Conservation (phyloP, 1,140 invertebrate genomes). For the Macrobrachium rosenbergii region DNA sequence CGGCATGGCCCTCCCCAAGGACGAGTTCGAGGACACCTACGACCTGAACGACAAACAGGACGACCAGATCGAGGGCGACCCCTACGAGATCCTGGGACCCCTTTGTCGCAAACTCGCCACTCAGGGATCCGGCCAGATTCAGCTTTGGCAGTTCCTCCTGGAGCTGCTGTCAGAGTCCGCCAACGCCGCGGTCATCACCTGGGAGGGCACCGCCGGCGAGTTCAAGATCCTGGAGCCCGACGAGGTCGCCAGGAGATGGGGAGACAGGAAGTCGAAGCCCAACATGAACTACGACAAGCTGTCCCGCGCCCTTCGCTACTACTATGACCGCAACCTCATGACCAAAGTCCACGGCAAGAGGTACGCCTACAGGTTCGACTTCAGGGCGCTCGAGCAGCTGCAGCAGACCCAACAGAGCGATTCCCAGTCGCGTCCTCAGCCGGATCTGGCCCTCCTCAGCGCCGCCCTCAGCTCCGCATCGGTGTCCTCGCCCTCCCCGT, state of each 20-base stretch:
- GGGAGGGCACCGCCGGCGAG: conserved; percentile 55
- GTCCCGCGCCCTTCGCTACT: conserved; percentile 75
- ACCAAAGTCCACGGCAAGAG: conserved; percentile 97
- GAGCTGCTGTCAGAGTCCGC: conserved; percentile 45
- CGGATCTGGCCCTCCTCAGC: conserved; percentile 44
- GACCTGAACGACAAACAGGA: conserved; percentile 3
- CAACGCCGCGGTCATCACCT: conserved; percentile 53
- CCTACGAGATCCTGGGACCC: conserved; percentile 46
- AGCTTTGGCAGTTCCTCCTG: conserved; percentile 59
- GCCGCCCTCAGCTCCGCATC: conserved; percentile 41
- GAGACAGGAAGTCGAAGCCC: conserved; percentile 54
- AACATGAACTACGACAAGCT: conserved; percentile 62
- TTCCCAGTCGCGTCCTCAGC: conserved; percentile 71
- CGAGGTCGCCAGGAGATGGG: conserved; percentile 50
- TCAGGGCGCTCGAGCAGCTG: conserved; percentile 91
- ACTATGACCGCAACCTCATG: conserved; percentile 98
- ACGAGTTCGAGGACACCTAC: conserved; percentile 29
- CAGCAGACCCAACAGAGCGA: conserved; percentile 91
- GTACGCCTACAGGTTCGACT: conserved; percentile 98
- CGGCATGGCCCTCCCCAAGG: conserved; percentile 38
- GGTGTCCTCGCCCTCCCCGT: conserved; percentile 34
- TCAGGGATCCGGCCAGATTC: conserved; percentile 50
- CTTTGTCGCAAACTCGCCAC: conserved; percentile 20
- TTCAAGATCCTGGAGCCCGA: conserved; percentile 60
- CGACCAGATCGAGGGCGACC: conserved; percentile 28